These are phyloP conservation scores for Chelonoidis abingdonii DNA, from an alignment of 2,113 vertebrate species.

Conservation along the genomic window DNA sequence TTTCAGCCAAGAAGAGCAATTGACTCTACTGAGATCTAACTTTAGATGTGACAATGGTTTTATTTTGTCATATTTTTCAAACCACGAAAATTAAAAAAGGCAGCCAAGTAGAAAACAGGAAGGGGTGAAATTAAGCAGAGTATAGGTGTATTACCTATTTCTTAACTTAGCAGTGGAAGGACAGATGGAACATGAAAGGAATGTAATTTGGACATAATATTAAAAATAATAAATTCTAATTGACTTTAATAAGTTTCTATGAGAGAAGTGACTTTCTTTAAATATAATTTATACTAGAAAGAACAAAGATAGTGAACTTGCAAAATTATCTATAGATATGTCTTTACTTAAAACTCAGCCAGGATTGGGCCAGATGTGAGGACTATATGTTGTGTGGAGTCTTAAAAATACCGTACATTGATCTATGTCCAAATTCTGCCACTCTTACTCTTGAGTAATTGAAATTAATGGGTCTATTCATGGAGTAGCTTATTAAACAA, in stretches of 20 bases:
- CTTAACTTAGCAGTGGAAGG: background rate
- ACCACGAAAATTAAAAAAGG: background rate
- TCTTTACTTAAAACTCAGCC: background rate
- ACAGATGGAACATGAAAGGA: background rate
- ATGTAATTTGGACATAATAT: background rate
- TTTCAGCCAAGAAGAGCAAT: background rate
- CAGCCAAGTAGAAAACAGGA: background rate
- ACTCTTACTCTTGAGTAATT: background rate
- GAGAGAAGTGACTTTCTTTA: background rate
- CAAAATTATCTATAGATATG: background rate
- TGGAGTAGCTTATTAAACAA: background rate
- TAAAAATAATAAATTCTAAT: slow-evolving; percentile 15
- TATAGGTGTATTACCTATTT: background rate
- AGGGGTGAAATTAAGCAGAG: background rate
- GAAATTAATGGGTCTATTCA: background rate
- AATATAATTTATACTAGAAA: background rate
- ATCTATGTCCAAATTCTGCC: background rate
- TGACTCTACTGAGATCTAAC: background rate
- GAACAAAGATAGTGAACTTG: background rate
- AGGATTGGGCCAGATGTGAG: fast-evolving
- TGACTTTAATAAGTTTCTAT: slow-evolving; percentile 5
- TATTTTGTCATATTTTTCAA: background rate
- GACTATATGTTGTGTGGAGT: background rate
- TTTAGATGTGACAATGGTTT: background rate
- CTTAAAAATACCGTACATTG: fast-evolving